Percentiles rank a stretch among this genome's conserved stretches.
Conservation (phyloP, 2,113 vertebrate species). For the Coptodon bakossiorum region DNA sequence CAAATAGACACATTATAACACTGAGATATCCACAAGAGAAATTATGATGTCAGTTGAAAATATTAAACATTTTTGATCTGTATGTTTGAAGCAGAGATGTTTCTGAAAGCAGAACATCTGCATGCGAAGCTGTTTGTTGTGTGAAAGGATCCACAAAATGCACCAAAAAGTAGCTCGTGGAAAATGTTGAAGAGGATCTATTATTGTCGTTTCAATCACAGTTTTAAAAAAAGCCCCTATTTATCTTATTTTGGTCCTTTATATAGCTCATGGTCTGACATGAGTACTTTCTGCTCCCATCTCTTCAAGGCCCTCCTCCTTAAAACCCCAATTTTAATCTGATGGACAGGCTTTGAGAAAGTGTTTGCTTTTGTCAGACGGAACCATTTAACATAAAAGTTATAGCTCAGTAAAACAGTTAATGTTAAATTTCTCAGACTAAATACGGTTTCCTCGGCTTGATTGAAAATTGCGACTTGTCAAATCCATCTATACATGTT, state of each 20-base stretch:
- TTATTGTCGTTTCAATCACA: not conserved
- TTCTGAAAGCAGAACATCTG: not conserved
- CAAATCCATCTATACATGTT: not conserved
- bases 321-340: not conserved
- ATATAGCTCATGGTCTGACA: not conserved
- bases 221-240: not conserved
- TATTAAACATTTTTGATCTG: not conserved
- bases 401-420: not conserved
- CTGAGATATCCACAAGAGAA: not conserved
- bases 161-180: not conserved
- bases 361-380: not conserved
- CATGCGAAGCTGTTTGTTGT: not conserved
- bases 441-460: not conserved
- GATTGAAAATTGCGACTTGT: not conserved
- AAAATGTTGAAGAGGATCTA: not conserved
- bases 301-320: not conserved
- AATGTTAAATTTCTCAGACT: not conserved
- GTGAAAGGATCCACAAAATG: not conserved
- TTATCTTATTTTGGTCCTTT: not conserved
- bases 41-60: not conserved
- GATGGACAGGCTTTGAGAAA: not conserved
- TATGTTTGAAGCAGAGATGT: not conserved
- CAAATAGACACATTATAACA: constrained; percentile 1
- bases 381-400: not conserved
- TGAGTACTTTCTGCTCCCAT: not conserved